Percentiles rank a stretch among this genome's conserved stretches.
Conservation (phyloP, 2,113 vertebrate species). For the Cyprinodon tularosa region DNA sequence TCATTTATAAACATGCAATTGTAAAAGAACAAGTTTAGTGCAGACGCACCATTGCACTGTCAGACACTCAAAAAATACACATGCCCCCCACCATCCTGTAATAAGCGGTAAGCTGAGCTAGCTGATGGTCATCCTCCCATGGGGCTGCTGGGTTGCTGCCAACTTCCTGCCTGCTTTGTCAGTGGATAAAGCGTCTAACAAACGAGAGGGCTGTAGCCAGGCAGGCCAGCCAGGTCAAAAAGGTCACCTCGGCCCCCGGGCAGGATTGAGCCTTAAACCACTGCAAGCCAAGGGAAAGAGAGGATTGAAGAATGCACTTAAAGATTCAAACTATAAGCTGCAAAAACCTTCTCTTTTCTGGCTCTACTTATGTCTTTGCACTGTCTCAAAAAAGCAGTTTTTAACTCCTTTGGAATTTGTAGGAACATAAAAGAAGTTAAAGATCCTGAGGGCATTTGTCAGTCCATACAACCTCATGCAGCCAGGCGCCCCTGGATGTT, state of each 20-base stretch:
- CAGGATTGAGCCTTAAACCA: conserved; percentile 80
- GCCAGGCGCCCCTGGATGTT: conserved; percentile 56
- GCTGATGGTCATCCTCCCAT: conserved; percentile 87
- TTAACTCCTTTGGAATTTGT: conserved; percentile 67
- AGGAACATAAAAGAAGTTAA: conserved; percentile 69
- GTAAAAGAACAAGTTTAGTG: conserved; percentile 16
- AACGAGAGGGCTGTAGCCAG: conserved; percentile 88
- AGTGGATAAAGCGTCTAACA: conserved; percentile 88
- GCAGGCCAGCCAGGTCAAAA: conserved; percentile 81
- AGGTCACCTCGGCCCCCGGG: conserved; percentile 75
- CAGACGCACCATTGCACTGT: conserved; percentile 11
- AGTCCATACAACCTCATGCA: conserved; percentile 54
- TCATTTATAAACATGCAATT: conserved; percentile 15
- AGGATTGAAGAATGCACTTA: conserved; percentile 77
- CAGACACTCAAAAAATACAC: conserved; percentile 50
- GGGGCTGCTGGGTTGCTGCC: conserved; percentile 86
- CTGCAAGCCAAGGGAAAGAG: conserved; percentile 65
- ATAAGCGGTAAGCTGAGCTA: conserved; percentile 89
- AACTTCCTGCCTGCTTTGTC: conserved; percentile 85
- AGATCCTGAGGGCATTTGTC: conserved; percentile 70
- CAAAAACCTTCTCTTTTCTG: conserved; percentile 16
- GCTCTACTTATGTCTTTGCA: conserved; percentile 13
- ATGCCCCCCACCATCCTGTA: conserved; percentile 76
- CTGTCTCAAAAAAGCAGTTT: conserved; percentile 66
- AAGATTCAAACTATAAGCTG: conserved; percentile 68